phyloP scores from a whole-genome alignment of 2,113 vertebrate species.

The Mustela lutreola region DNA sequence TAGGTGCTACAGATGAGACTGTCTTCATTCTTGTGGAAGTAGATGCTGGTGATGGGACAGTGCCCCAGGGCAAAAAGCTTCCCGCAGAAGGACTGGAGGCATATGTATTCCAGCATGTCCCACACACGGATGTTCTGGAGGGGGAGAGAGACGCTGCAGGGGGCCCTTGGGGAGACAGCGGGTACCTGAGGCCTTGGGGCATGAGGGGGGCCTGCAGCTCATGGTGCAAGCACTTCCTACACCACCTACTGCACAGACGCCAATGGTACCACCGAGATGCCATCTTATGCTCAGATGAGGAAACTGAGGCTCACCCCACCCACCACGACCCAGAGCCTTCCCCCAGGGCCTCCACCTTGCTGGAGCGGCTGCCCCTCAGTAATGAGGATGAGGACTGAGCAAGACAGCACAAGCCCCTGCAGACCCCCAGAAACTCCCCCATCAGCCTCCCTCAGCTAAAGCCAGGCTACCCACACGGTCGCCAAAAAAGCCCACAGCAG shows the following conservation, averaged over 20 bases:
- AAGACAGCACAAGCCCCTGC: accelerated
- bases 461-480: background rate
- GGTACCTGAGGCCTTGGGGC: background rate
- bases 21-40: background rate
- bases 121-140: slow-evolving; percentile 77
- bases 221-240: accelerated
- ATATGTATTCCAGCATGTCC: slow-evolving; percentile 71
- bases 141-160: background rate
- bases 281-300: background rate
- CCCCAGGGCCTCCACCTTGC: background rate
- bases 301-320: accelerated
- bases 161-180: background rate
- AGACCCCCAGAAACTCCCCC: background rate
- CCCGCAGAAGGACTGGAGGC: slow-evolving; percentile 74
- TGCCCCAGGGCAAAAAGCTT: slow-evolving; percentile 71
- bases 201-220: background rate
- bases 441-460: background rate
- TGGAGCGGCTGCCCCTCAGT: background rate
- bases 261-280: background rate
- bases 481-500: background rate
- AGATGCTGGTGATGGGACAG: slow-evolving; percentile 73
- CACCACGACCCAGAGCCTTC: accelerated
- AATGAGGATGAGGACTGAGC: background rate
- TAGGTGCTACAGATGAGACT: slow-evolving; percentile 74
- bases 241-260: accelerated